Evolutionary conservation across 37 sponge, comb jelly and placozoan genomes (phyloP), one percentile per base, ranked within the genome.

Genomic region (Crambe crambe): DNA sequence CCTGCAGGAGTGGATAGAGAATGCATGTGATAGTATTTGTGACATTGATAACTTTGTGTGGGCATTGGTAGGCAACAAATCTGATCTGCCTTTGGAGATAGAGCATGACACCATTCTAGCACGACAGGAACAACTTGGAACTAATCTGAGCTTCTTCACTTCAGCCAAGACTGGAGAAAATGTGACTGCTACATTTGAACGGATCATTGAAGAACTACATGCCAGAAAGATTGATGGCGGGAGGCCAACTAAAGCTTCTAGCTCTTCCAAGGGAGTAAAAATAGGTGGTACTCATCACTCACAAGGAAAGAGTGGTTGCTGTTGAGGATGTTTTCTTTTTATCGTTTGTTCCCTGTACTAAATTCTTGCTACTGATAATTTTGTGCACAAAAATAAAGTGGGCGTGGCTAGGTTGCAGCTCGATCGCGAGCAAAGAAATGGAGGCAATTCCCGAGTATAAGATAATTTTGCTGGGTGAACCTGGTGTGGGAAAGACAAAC

Each of bases 81-180:
- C 67, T 72, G 93, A 92, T 76, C 30, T 83, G 3, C 43, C 80
- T 5, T 30, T 62, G 44, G 88, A 92, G 30, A 75, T 87, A 21
- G 78, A 80, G 20, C 66, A 75, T 10, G 64, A 79, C 3, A 43
- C 37, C 23, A 68, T 79, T 36, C 54, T 58, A 4, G 25, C 58
- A 3, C 22, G 36, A 2, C 59, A 70, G 41, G 77, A 84, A 4
- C 38, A 76, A 10, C 70, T 77, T 21, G 60, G 32, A 17, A 76
- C 77, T 17, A n/a, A 76, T 1, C 71, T 88, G 30, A 79, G 62
- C 39, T 84, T 82, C 37, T 67, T 62, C 32, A 75, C 76, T 18
- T 92, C 93, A n/a, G 93, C 93, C 37, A 92, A 88, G 65, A 88
- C 89, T 6, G 93, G 93, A 8, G 70, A 80, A 9, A 88, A 82